Conservation (phyloP, 2,113 vertebrate species). For the Egretta garzetta region DNA sequence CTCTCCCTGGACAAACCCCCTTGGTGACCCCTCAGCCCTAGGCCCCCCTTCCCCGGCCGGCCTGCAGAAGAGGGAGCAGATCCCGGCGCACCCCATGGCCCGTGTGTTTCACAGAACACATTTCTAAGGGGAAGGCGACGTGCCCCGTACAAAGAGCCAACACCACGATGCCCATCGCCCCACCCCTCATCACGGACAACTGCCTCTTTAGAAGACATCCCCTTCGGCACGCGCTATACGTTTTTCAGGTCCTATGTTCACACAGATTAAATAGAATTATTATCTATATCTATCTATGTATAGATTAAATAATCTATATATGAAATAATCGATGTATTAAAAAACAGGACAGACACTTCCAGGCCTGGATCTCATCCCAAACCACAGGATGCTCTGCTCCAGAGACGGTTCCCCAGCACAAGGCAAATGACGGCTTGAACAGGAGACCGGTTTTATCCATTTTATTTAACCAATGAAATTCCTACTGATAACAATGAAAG, state of each 20-base stretch:
- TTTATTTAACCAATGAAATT: conserved; percentile 89
- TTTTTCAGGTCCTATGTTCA: not conserved
- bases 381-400: not conserved
- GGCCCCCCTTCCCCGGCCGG: not conserved
- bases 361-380: not conserved
- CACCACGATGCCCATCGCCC: not conserved
- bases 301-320: not conserved
- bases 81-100: not conserved
- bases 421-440: not conserved
- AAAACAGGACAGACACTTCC: not conserved
- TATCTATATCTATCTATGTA: not conserved
- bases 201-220: not conserved
- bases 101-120: not conserved
- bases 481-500: conserved; percentile 84
- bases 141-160: not conserved
- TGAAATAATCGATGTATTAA: not conserved
- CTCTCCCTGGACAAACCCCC: not conserved
- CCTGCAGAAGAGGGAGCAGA: not conserved
- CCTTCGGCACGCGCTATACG: fast-evolving
- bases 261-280: not conserved
- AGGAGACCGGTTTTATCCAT: conserved; percentile 64
- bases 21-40: not conserved
- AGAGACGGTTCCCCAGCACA: not conserved
- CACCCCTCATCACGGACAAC: not conserved
- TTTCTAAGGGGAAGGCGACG: not conserved